Evolutionary conservation across 2,888 invertebrate genomes (phyloP), one percentile per base, ranked within the genome.

Genomic region (Drosophila mettleri): DNA sequence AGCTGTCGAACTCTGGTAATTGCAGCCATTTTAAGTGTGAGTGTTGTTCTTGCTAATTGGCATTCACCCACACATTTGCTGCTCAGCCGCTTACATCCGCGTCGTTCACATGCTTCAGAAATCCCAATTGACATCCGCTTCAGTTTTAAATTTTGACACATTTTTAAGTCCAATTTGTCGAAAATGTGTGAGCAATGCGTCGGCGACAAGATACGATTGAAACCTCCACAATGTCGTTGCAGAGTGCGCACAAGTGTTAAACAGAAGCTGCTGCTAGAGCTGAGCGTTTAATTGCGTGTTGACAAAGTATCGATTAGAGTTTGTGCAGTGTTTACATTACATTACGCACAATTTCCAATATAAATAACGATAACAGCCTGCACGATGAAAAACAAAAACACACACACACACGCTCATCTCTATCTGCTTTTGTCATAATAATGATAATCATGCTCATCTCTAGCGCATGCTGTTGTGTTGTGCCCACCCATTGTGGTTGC

Each of bases 71-170:
- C 74, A 51, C 67, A 58, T 55, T 57, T 20, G 41, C 39, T 27
- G 48, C 27, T 51, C 49, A 60, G 27, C 48, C 49, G 55, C 18
- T 70, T 61, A 81, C 69, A 82, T 82, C 82, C 87, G 87, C 72
- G 74, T 82, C 72, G 62, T 49, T 46, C 66, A 62, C 53, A 16
- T 58, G 70, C 61, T 74, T 71, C 59, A 55, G 24, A 64, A 77
- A 51, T 45, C 49, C 58, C 81, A 80, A 84, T 84, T 81, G 87
- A 67, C 81, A 86, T 82, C 85, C 82, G 82, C 87, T 82, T 82
- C 87, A 86, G 72, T 86, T 82, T 82, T 81, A 82, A 82, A 49
- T 82, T 82, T 86, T 82, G 81, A 82, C 86, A 82, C 86, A 86
- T 82, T 86, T 86, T 46, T 24, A 60, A 67, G 60, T 58, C 53